Conservation (phyloP, 2,797 vertebrate genomes). For the Leucoraja ocellata region DNA sequence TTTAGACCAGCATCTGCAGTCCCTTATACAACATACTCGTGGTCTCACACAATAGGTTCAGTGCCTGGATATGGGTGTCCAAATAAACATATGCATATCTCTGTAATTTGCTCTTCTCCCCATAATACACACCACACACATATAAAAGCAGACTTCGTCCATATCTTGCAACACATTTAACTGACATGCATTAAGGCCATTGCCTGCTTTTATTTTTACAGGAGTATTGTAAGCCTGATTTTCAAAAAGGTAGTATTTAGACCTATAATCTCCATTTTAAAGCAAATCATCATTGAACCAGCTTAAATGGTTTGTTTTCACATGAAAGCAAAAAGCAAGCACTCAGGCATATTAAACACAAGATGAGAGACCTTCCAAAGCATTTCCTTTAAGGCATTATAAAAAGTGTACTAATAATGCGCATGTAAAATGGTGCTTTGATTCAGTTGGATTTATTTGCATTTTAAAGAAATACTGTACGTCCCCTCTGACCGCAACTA, state of each 20-base stretch:
- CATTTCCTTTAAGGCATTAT: neutral
- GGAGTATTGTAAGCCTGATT: neutral
- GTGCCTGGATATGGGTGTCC: too few species aligned
- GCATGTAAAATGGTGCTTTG: neutral
- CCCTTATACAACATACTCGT: too few species aligned
- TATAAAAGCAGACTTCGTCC: neutral
- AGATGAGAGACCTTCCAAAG: constrained; percentile 13
- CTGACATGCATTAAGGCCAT: neutral
- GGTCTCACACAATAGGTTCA: too few species aligned
- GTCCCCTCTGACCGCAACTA: neutral
- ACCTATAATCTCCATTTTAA: constrained; percentile 16
- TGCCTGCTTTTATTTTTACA: neutral
- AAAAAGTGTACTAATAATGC: neutral
- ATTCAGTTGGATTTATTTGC: neutral
- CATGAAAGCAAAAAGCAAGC: neutral
- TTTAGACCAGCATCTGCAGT: too few species aligned
- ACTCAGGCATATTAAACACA: constrained; percentile 20
- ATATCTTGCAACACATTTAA: neutral
- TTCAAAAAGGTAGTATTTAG: constrained; percentile 1
- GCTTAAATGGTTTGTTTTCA: constrained; percentile 10
- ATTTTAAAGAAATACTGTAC: neutral
- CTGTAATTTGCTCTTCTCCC: too few species aligned
- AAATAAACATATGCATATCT: too few species aligned
- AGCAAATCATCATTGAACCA: neutral
- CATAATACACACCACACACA: too few species aligned